A percentile compares a stretch with the other conserved stretches of the same genome.
Evolutionary conservation across 2,797 vertebrate species (phyloP).

Genomic region (Moxostoma hubbsi): DNA sequence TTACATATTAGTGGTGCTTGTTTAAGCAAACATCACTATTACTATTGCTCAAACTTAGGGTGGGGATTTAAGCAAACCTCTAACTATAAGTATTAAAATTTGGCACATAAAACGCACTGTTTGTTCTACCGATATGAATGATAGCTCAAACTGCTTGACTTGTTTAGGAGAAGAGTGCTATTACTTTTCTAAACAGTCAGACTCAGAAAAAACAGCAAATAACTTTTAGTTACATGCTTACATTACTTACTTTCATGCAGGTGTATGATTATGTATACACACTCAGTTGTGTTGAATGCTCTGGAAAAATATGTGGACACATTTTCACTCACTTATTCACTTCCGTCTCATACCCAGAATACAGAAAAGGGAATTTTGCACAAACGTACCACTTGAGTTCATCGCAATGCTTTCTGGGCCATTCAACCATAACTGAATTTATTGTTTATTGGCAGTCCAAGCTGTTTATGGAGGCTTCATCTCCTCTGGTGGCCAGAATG

Average conservation of each 20-base stretch:
- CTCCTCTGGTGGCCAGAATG: constrained; percentile 60
- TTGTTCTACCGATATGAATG: too few relatives aligned
- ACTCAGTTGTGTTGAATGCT: background rate
- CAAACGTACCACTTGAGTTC: background rate
- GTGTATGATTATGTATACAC: background rate
- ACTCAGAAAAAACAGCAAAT: background rate
- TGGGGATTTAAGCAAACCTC: too few relatives aligned
- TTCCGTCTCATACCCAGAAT: background rate
- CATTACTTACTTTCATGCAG: background rate
- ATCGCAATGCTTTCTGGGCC: background rate
- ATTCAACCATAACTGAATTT: constrained; percentile 9
- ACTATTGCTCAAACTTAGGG: too few relatives aligned
- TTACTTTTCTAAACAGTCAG: too few relatives aligned
- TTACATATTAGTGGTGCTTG: too few relatives aligned
- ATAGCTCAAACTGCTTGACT: too few relatives aligned
- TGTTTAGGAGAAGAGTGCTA: too few relatives aligned
- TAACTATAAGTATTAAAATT: too few relatives aligned
- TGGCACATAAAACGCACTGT: too few relatives aligned
- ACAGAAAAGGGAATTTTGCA: constrained; percentile 11
- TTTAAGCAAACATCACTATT: too few relatives aligned
- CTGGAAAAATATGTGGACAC: background rate
- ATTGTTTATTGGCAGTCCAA: constrained; percentile 63
- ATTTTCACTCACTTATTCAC: background rate
- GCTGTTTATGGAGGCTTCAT: constrained; percentile 62
- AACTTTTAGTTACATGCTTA: background rate